These are phyloP conservation scores for Doryteuthis pealeii DNA, from an alignment of 1,140 invertebrate species.

Conservation along the genomic window DNA sequence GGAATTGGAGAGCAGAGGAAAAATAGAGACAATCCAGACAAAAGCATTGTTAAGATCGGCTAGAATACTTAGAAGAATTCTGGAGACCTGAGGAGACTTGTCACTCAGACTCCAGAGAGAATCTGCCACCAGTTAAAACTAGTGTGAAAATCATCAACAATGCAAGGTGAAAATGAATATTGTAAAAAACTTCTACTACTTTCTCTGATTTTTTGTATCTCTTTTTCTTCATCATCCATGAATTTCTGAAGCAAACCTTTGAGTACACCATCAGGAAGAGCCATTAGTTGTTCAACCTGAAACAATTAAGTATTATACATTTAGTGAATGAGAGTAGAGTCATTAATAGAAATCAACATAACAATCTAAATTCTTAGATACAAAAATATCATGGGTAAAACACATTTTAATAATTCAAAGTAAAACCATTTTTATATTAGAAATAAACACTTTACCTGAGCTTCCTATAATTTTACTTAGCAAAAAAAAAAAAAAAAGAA, in stretches of 20 bases:
- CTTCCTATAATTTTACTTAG: not conserved
- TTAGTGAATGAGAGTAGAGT: not conserved
- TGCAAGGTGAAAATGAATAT: too few species aligned
- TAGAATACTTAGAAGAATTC: too few species aligned
- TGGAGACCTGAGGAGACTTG: too few species aligned
- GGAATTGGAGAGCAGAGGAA: too few species aligned
- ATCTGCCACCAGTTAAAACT: too few species aligned
- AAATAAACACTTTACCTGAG: not conserved
- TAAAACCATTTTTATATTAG: not conserved
- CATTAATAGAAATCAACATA: not conserved
- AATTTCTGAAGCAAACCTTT: constrained; percentile 78
- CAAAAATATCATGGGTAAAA: not conserved
- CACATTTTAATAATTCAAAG: not conserved
- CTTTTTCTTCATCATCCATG: constrained; percentile 75
- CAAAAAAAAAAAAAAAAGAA: too few species aligned
- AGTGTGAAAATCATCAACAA: too few species aligned
- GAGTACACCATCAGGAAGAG: constrained; percentile 77
- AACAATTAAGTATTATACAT: constrained; percentile 15
- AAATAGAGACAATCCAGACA: too few species aligned
- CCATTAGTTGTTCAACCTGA: constrained; percentile 79
- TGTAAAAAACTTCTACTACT: too few species aligned
- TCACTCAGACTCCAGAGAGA: too few species aligned
- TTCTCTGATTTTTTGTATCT: constrained; percentile 70
- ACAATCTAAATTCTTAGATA: not conserved
- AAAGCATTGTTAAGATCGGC: too few species aligned